Evolutionary conservation across 2,888 invertebrate species (phyloP).

Genomic region (Amphipyra berbera): DNA sequence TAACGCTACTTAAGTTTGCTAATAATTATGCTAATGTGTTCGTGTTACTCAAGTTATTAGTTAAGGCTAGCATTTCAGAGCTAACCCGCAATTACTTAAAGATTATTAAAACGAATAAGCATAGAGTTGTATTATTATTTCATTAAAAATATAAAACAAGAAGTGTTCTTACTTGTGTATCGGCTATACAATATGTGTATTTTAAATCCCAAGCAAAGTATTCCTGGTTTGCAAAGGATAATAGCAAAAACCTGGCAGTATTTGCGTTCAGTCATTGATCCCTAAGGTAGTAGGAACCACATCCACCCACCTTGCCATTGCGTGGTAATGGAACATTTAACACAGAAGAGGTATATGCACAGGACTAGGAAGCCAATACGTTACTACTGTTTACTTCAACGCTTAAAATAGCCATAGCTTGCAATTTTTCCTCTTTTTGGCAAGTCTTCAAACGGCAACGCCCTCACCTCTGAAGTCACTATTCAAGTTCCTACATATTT

Average conservation of each 20-base stretch:
- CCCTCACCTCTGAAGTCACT: constrained; percentile 34
- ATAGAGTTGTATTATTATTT: too few relatives aligned
- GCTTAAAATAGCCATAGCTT: neutral
- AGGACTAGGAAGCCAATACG: constrained; percentile 25
- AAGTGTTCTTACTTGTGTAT: too few relatives aligned
- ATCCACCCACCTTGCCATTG: constrained; percentile 28
- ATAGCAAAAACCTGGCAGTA: neutral
- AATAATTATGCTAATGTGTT: constrained; percentile 36
- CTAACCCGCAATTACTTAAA: constrained; percentile 2
- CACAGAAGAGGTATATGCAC: constrained; percentile 13
- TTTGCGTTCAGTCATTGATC: constrained; percentile 27
- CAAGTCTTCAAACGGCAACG: constrained; percentile 55
- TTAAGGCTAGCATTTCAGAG: constrained; percentile 3
- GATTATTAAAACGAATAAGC: constrained; percentile 7
- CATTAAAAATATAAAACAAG: too few relatives aligned
- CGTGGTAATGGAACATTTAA: constrained; percentile 45
- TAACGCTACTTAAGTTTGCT: constrained; percentile 26
- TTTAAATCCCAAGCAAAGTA: neutral
- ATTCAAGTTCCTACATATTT: constrained; percentile 3
- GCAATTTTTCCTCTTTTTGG: constrained; percentile 41
- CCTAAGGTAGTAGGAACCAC: constrained; percentile 23
- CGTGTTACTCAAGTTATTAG: constrained; percentile 26
- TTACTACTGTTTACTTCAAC: constrained; percentile 16
- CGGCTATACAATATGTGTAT: neutral
- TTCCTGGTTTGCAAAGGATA: neutral